These are phyloP conservation scores for Poecilobothrus nobilitatus DNA, from an alignment of 2,888 invertebrate genomes.

Conservation along the genomic window DNA sequence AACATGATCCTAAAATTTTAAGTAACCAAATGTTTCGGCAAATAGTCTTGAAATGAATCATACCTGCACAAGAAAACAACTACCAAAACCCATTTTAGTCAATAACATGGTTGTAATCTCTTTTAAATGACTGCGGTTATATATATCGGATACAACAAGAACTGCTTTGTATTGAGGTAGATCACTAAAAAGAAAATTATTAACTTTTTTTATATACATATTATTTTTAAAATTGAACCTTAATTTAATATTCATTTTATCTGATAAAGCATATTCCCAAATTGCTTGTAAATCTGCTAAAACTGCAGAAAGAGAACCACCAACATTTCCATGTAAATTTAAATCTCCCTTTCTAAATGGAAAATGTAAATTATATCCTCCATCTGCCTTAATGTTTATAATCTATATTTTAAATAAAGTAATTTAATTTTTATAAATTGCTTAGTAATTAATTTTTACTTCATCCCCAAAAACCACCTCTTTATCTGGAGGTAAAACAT, in stretches of 20 bases:
- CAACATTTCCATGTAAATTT: slow-evolving; percentile 72
- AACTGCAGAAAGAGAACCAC: slow-evolving; percentile 77
- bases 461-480: slow-evolving; percentile 70
- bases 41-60: background rate
- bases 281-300: slow-evolving; percentile 79
- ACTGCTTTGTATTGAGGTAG: slow-evolving; percentile 77
- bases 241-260: slow-evolving; percentile 64
- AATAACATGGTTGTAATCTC: slow-evolving; percentile 74
- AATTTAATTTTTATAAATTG: background rate
- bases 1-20: slow-evolving; percentile 60
- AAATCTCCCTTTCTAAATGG: slow-evolving; percentile 82
- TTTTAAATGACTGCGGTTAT: slow-evolving; percentile 74
- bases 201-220: background rate
- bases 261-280: slow-evolving; percentile 74
- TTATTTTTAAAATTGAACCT: slow-evolving; percentile 27
- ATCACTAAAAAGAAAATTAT: slow-evolving; percentile 43
- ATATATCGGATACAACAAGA: slow-evolving; percentile 81
- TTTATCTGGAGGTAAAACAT: slow-evolving; percentile 56
- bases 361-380: slow-evolving; percentile 79
- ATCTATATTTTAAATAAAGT: slow-evolving; percentile 15
- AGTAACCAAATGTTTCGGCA: background rate
- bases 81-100: slow-evolving; percentile 73
- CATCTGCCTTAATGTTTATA: slow-evolving; percentile 46
- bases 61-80: slow-evolving; percentile 48
- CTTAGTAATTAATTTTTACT: slow-evolving; percentile 31